Evolutionary conservation across 2,113 vertebrate species (phyloP), one percentile per base, ranked within the genome.

Genomic region (Cromileptes altivelis): DNA sequence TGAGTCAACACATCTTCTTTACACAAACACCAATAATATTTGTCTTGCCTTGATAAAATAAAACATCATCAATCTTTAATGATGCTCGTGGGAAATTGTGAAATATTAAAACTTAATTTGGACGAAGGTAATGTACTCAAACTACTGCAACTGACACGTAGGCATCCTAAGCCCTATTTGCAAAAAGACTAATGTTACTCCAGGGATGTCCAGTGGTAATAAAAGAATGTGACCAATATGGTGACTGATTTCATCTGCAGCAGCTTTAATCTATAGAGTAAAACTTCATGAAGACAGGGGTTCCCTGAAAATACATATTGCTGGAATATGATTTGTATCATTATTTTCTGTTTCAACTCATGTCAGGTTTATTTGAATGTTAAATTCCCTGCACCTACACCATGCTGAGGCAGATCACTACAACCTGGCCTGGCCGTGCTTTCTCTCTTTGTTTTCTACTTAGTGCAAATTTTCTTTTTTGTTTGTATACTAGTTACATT

Each of bases 41-140:
- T 5, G 33, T 4, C 47, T 27, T 6, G n/a, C 19, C 8, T 23
- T 45, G 50, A 61, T 49, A 12, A 47, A 67, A 77, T 40, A 10
- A 62, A 77, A 73, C 17, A 37, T 14, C 4, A 63, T 69, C 33
- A 67, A 70, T 56, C 4, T 63, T 64, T 63, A 70, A 76, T 62
- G 50, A n/a, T 8, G 21, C 77, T 75, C 63, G 0, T 3, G 69
- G 69, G 56, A 57, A 56, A 55, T 5, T 13, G 9, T 21, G 19
- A 21, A 1, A 13, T 7, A 47, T 68, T 72, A n/a, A 58, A 49
- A 50, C 42, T 19, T 72, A 1, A 7, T 73, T 69, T 23, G 49
- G 27, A 0, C 13, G 50, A 52, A 37, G 19, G 12, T 62, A 74
- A 61, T 19, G 27, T 12, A 13, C 3, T 33, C 7, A 17, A n/a